Evolutionary conservation across 1,140 invertebrate species (phyloP).

Genomic region (Drosophila novamexicana): DNA sequence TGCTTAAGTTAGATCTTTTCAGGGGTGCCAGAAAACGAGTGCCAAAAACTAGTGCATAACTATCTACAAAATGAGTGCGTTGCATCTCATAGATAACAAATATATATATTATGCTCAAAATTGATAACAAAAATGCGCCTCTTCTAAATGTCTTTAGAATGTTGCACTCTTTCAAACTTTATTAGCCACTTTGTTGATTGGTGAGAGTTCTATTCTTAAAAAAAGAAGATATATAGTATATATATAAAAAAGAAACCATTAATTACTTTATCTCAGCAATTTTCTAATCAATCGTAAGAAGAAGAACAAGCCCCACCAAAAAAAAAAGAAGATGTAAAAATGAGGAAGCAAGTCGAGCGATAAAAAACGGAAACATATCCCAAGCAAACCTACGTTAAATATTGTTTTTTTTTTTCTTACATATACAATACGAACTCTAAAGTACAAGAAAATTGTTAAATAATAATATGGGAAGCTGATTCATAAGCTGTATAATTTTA

Average conservation of each 20-base stretch:
- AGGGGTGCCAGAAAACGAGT: constrained; percentile 19
- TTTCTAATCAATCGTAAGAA: constrained; percentile 40
- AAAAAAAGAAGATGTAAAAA: constrained; percentile 23
- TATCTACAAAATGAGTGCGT: neutral
- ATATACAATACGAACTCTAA: constrained; percentile 51
- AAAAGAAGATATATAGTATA: no score
- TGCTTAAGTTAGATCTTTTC: constrained; percentile 3
- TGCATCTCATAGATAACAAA: neutral
- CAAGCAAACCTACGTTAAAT: constrained; percentile 53
- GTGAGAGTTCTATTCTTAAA: constrained; percentile 7
- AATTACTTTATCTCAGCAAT: constrained; percentile 6
- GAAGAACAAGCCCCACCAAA: constrained; percentile 57
- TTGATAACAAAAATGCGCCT: constrained; percentile 59
- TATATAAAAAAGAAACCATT: constrained; percentile 2
- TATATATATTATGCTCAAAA: constrained; percentile 56
- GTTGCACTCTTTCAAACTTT: constrained; percentile 72
- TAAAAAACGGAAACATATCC: constrained; percentile 69
- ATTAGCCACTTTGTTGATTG: constrained; percentile 60
- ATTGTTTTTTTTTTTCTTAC: constrained; percentile 40
- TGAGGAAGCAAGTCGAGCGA: constrained; percentile 40
- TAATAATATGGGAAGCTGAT: constrained; percentile 22
- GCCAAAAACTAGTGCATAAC: constrained; percentile 12
- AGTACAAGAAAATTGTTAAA: constrained; percentile 63
- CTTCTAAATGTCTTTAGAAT: constrained; percentile 61
- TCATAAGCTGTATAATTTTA: constrained; percentile 66